These are phyloP conservation scores for Cheilosia grossa DNA, from an alignment of 2,888 invertebrate species.

Conservation along the genomic window DNA sequence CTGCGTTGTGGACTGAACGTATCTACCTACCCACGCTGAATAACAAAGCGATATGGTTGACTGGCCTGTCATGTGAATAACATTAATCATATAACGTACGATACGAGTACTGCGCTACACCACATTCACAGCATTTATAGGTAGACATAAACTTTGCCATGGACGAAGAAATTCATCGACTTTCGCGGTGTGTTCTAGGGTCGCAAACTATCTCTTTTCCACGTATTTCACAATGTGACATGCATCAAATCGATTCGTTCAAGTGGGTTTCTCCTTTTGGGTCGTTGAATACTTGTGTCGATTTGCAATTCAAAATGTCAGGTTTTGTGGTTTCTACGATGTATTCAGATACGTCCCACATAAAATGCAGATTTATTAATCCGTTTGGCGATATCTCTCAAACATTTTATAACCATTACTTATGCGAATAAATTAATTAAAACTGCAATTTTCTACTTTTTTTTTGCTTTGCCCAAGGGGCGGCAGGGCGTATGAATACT, in stretches of 20 bases:
- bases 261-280: not conserved
- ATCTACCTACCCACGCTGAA: not conserved
- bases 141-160: not conserved
- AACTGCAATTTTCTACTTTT: not conserved
- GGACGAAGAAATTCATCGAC: no score
- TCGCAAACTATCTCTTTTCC: no score
- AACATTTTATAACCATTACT: not conserved
- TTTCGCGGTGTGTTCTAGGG: no score
- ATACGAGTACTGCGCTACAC: not conserved
- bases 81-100: not conserved
- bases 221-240: no score
- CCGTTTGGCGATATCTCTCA: conserved; percentile 1
- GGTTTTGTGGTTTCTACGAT: not conserved
- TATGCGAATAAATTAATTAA: conserved; percentile 15
- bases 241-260: conserved; percentile 1
- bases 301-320: conserved; percentile 25
- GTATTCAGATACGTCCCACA: conserved; percentile 3
- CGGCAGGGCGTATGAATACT: not conserved
- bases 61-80: not conserved
- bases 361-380: conserved; percentile 1
- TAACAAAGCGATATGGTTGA: not conserved
- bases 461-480: no score
- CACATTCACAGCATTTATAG: not conserved
- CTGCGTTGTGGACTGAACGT: not conserved
- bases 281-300: not conserved